Evolutionary conservation across 2,888 invertebrate species (phyloP).

Genomic region (Monochamus alternatus): DNA sequence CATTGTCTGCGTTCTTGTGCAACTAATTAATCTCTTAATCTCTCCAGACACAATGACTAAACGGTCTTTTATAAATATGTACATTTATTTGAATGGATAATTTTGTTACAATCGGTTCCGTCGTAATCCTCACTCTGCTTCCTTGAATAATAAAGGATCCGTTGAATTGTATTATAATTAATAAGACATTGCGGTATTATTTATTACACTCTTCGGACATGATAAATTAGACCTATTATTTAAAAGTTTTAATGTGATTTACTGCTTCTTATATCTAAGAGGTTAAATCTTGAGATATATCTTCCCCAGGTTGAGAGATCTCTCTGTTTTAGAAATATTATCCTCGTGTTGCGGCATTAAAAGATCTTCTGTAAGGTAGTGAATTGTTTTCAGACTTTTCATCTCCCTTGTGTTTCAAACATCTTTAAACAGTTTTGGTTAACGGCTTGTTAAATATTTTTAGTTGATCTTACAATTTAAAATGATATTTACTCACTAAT

Average conservation of each 20-base stretch:
- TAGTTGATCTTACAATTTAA: no score
- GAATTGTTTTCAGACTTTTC: no score
- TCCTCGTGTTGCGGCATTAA: background rate
- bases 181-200: slow-evolving; percentile 22
- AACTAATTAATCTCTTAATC: slow-evolving; percentile 38
- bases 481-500: no score
- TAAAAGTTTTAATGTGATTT: slow-evolving; percentile 31
- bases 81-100: slow-evolving; percentile 38
- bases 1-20: background rate
- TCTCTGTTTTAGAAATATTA: background rate
- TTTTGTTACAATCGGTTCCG: slow-evolving; percentile 21
- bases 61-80: slow-evolving; percentile 37
- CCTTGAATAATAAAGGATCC: slow-evolving; percentile 15
- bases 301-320: background rate
- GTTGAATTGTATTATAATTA: slow-evolving; percentile 34
- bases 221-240: slow-evolving; percentile 29
- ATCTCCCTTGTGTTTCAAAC: no score
- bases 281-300: slow-evolving; percentile 6
- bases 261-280: slow-evolving; percentile 1
- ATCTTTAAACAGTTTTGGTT: no score
- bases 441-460: no score
- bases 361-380: no score
- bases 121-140: slow-evolving; percentile 24
- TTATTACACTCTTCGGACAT: slow-evolving; percentile 9
- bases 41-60: slow-evolving; percentile 33